Percentiles rank a stretch among this genome's conserved stretches.
Evolutionary conservation across 1,140 invertebrate genomes (phyloP).

Genomic region (Cylas formicarius): DNA sequence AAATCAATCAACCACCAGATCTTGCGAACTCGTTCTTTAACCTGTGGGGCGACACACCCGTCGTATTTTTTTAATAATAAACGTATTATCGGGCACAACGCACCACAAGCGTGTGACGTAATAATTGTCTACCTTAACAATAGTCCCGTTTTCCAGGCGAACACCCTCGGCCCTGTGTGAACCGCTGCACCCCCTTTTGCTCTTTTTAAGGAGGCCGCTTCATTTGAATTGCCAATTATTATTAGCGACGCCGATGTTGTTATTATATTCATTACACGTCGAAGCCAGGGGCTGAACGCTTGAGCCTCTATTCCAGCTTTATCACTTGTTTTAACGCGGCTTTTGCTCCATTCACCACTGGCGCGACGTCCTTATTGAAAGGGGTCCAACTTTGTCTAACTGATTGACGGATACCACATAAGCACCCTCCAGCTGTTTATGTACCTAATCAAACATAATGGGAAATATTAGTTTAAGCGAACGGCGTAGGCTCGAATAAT

Average conservation of each 20-base stretch:
- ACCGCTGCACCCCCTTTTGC: conserved; percentile 14
- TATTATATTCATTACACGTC: conserved; percentile 26
- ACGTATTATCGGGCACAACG: conserved; percentile 5
- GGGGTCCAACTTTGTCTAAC: conserved; percentile 3
- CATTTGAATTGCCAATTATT: conserved; percentile 25
- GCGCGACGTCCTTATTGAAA: conserved; percentile 14
- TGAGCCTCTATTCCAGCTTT: conserved; percentile 9
- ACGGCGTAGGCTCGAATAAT: too few species aligned
- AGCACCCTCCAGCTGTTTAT: conserved; percentile 18
- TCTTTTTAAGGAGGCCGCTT: conserved; percentile 22
- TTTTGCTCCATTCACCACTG: conserved; percentile 18
- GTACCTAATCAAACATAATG: conserved; percentile 14
- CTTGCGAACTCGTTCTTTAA: too few species aligned
- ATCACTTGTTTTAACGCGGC: conserved; percentile 23
- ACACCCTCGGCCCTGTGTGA: conserved; percentile 20
- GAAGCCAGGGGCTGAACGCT: conserved; percentile 6
- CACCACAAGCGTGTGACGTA: conserved; percentile 8
- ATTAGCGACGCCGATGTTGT: conserved; percentile 23
- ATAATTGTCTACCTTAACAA: conserved; percentile 16
- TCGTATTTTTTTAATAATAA: conserved; percentile 11
- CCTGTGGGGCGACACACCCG: background rate
- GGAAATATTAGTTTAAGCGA: conserved; percentile 7
- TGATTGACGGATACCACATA: conserved; percentile 18
- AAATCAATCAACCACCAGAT: too few species aligned
- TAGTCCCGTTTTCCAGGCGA: conserved; percentile 11